Evolutionary conservation across 2,113 vertebrate species (phyloP), one percentile per base, ranked within the genome.

Genomic region (Salvelinus fontinalis): DNA sequence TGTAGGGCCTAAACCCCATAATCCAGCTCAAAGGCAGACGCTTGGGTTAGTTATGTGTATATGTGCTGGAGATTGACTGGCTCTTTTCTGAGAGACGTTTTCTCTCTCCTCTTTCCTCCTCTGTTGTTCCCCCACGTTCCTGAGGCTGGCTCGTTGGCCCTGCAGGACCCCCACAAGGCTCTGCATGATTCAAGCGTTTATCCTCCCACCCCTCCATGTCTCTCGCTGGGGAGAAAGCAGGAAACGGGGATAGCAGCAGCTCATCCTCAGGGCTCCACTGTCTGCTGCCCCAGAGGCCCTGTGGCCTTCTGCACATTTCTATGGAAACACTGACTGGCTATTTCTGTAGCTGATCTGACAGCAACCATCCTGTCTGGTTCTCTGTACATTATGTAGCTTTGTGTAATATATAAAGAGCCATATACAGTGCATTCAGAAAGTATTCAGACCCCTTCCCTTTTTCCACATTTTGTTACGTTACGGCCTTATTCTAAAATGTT

Each of bases 1-100:
- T 77, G 78, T 81, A 83, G 84, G 74, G 81, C 79, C 74, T 85
- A 86, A 91, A 89, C 76, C 80, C 83, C 70, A 70, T 86, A 89
- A 89, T 85, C 85, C 81, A 78, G 67, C 80, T 81, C 29, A 77
- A 81, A 87, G 76, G 49, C 82, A 86, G 60, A 54, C 4, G 1
- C 14, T 54, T 31, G 13, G 62, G 67, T 68, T 85, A 81, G 75
- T 79, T 78, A 74, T 84, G 79, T 79, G 70, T 88, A 75, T 48
- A 66, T 81, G 77, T 4, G 29, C 67, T 74, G 51, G 81, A 88
- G 83, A 87, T 81, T 79, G 76, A 78, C 81, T 73, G 75, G 84
- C 70, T 71, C 83, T 86, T 54, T 68, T 75, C 76, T 71, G 75
- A 76, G 75, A 62, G 74, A 72, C 70, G 66, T 73, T 71, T 79